A percentile compares a stretch with the other conserved stretches of the same genome.
These are phyloP conservation scores for Pitangus sulphuratus DNA, from an alignment of 2,797 vertebrate species.

Conservation along the genomic window DNA sequence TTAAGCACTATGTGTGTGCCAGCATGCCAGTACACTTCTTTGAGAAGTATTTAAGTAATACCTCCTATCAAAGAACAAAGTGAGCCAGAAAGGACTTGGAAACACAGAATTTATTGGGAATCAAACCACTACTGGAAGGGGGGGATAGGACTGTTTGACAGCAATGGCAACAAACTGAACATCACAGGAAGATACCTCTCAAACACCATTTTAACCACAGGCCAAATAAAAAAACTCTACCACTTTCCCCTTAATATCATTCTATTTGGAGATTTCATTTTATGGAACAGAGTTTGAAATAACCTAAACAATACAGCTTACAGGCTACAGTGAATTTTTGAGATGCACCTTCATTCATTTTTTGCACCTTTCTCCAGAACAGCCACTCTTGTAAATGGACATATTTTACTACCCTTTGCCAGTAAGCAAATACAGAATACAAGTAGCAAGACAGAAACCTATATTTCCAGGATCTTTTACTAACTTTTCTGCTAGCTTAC, in stretches of 20 bases:
- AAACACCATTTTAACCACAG: not conserved
- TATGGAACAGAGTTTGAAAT: not conserved
- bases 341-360: not conserved
- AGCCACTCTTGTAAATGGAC: not conserved
- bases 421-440: not conserved
- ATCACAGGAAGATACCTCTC: not conserved
- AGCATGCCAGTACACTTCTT: not conserved
- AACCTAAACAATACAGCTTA: not conserved
- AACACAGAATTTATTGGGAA: not conserved
- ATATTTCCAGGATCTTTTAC: not conserved
- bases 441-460: not conserved
- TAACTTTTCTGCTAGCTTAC: not conserved
- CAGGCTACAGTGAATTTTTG: not conserved
- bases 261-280: not conserved
- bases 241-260: not conserved
- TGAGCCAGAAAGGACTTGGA: not conserved
- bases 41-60: not conserved
- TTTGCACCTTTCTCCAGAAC: not conserved
- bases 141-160: not conserved
- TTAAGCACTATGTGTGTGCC: not conserved
- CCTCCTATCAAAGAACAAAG: not conserved
- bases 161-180: not conserved
- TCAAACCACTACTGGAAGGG: rapidly evolving
- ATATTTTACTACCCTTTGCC: not conserved
- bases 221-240: not conserved